A percentile compares a stretch with the other conserved stretches of the same genome.
phyloP scores from a whole-genome alignment of 1,140 invertebrate species.

The Acromyrmex heyeri region DNA sequence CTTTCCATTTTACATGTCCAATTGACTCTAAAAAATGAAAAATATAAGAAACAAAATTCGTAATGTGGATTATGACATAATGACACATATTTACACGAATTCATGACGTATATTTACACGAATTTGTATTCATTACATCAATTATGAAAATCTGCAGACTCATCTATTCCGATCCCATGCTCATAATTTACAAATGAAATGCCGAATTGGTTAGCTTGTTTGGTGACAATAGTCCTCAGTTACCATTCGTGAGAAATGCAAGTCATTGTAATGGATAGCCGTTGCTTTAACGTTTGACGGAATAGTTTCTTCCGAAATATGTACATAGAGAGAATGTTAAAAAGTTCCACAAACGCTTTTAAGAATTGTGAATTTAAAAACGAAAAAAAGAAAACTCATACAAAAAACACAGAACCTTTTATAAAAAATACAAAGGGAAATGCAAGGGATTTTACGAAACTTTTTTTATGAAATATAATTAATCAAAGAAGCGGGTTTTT shows the following conservation, averaged over 20 bases:
- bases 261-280: background rate
- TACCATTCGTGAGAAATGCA: background rate
- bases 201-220: background rate
- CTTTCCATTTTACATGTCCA: background rate
- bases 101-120: background rate
- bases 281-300: background rate
- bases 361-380: conserved; percentile 4
- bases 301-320: background rate
- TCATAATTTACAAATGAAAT: background rate
- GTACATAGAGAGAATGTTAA: background rate
- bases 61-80: background rate
- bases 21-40: conserved; percentile 24
- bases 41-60: conserved; percentile 14
- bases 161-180: background rate
- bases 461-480: background rate
- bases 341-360: background rate
- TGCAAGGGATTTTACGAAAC: background rate
- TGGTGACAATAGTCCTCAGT: background rate
- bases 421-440: background rate
- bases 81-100: background rate
- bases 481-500: background rate
- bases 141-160: background rate
- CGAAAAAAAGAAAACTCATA: conserved; percentile 1
- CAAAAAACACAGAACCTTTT: background rate
- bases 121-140: background rate